Conservation (phyloP, 2,113 vertebrate genomes). For the Erinaceus europaeus region DNA sequence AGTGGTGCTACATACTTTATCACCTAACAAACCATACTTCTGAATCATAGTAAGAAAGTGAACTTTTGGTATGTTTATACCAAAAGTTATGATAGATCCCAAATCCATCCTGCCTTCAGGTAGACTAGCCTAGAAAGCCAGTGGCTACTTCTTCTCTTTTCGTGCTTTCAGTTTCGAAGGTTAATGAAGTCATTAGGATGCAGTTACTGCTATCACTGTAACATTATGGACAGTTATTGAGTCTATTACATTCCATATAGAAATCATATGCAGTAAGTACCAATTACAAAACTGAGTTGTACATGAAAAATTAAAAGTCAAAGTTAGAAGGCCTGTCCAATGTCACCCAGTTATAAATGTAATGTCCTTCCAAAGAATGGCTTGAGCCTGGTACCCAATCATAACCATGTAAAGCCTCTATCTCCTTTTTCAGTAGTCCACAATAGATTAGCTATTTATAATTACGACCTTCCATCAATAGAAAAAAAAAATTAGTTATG, state of each 20-base stretch:
- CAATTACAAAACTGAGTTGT: background rate
- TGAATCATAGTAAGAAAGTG: constrained; percentile 33
- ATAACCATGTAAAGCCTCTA: constrained; percentile 4
- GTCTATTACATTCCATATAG: background rate
- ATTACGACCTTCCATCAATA: constrained; percentile 16
- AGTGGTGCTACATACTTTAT: background rate
- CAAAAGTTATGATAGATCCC: constrained; percentile 4
- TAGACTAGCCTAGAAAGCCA: background rate
- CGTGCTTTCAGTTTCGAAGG: background rate
- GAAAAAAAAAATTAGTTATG: constrained; percentile 17
- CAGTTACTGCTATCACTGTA: background rate
- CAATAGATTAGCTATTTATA: background rate
- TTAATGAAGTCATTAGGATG: background rate
- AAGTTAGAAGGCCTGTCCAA: constrained; percentile 9
- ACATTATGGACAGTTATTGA: background rate
- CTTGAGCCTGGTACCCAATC: background rate
- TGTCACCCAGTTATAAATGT: background rate
- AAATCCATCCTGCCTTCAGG: background rate
- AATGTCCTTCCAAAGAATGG: background rate
- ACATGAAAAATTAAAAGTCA: background rate
- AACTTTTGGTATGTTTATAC: constrained; percentile 41
- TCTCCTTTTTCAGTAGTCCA: constrained; percentile 22
- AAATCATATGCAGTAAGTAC: background rate
- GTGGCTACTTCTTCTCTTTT: background rate
- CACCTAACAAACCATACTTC: background rate